Percentiles rank a stretch among this genome's conserved stretches.
Evolutionary conservation across 2,888 invertebrate genomes (phyloP).

Genomic region (Pandemis corylana): DNA sequence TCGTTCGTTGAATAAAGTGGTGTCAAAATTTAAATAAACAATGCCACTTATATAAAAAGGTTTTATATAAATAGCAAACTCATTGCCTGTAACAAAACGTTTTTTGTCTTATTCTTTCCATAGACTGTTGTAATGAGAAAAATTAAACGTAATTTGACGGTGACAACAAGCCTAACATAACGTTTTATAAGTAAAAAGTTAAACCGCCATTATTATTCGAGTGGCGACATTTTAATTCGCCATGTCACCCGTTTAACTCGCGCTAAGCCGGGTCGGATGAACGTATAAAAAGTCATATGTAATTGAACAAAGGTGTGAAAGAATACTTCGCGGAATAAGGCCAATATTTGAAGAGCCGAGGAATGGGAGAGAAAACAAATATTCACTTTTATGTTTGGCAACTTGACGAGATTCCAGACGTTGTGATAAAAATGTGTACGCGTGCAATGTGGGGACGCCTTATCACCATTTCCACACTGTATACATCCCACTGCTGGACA

Average conservation of each 20-base stretch:
- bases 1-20: too few relatives aligned
- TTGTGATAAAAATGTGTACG: constrained; percentile 1
- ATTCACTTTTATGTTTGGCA: constrained; percentile 30
- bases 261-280: constrained; percentile 52
- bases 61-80: too few relatives aligned
- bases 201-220: constrained; percentile 36
- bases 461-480: too few relatives aligned
- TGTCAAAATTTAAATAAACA: too few relatives aligned
- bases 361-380: constrained; percentile 41
- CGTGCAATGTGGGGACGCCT: background rate
- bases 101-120: background rate
- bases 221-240: constrained; percentile 46
- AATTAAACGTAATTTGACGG: background rate
- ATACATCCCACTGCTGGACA: too few relatives aligned
- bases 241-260: constrained; percentile 56
- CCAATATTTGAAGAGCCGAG: constrained; percentile 50
- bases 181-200: constrained; percentile 14
- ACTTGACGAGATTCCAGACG: constrained; percentile 13
- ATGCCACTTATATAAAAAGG: too few relatives aligned
- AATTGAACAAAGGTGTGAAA: constrained; percentile 55
- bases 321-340: constrained; percentile 51
- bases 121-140: background rate
- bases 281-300: constrained; percentile 56
- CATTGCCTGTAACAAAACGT: background rate
- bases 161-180: background rate